Conservation (phyloP, 2,113 vertebrate species). For the Salvelinus alpinus region DNA sequence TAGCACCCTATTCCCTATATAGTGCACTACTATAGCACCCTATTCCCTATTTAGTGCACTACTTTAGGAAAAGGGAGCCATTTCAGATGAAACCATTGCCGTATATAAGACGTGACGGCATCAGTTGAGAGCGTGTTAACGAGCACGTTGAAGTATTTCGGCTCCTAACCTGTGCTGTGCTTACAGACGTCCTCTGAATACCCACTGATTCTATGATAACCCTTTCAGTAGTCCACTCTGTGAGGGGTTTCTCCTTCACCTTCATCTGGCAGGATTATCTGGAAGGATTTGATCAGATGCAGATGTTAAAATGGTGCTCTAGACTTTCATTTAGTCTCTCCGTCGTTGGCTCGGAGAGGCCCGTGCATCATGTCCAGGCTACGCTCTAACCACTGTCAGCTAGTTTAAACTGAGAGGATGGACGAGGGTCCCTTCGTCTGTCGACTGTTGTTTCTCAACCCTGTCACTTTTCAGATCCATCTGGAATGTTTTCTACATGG, state of each 20-base stretch:
- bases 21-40: no score
- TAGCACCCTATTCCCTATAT: no score
- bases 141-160: constrained; percentile 44
- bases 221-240: constrained; percentile 16
- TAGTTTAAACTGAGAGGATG: not conserved
- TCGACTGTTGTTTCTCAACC: constrained; percentile 17
- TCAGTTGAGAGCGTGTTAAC: constrained; percentile 40
- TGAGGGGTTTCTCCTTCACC: constrained; percentile 22
- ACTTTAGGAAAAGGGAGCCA: no score
- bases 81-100: not conserved
- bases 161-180: not conserved
- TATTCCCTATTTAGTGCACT: no score
- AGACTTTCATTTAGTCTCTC: not conserved
- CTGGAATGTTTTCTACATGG: constrained; percentile 11
- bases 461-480: constrained; percentile 10
- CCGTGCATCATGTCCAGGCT: no score
- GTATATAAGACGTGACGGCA: constrained; percentile 17
- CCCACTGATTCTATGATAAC: constrained; percentile 29
- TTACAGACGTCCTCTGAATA: constrained; percentile 11
- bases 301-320: constrained; percentile 1
- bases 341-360: no score
- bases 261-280: not conserved
- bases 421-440: constrained; percentile 24
- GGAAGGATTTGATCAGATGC: constrained; percentile 6
- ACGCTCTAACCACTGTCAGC: not conserved